Percentiles rank a stretch among this genome's conserved stretches.
phyloP scores from a whole-genome alignment of 2,113 vertebrate genomes.

The Carlito syrichta region DNA sequence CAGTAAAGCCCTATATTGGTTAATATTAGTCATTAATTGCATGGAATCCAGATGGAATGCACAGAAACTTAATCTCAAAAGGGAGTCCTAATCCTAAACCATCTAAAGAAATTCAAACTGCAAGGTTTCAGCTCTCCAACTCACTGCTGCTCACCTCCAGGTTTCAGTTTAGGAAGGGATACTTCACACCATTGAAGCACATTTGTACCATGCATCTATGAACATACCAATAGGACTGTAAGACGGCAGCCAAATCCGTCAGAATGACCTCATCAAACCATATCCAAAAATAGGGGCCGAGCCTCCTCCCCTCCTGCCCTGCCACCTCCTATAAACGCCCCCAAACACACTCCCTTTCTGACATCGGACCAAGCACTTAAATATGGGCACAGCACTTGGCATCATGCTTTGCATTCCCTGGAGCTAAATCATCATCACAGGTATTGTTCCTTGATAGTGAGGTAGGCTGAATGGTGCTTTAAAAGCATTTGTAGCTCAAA shows the following conservation, averaged over 20 bases:
- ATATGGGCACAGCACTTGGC: not conserved
- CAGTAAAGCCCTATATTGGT: not conserved
- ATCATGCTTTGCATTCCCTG: not conserved
- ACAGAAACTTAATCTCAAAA: not conserved
- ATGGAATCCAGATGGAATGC: not conserved
- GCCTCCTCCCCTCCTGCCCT: not conserved
- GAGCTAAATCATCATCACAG: conserved; percentile 1
- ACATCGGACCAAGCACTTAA: not conserved
- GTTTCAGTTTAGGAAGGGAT: not conserved
- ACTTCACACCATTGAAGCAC: not conserved
- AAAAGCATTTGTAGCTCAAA: conserved; percentile 41
- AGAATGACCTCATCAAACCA: not conserved
- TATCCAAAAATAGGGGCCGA: not conserved
- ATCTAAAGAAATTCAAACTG: not conserved
- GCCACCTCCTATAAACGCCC: not conserved
- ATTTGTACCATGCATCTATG: not conserved
- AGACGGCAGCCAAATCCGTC: not conserved
- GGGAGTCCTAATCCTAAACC: not conserved
- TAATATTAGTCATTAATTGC: not conserved
- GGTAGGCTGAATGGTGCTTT: conserved; percentile 15
- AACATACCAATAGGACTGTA: not conserved
- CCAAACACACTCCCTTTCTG: not conserved
- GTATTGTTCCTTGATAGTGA: conserved; percentile 6
- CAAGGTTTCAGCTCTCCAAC: not conserved
- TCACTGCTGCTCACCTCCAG: not conserved